Base-by-base conservation (phyloP, 2,888 invertebrate species). In the Lasioglossum lativentre region DNA sequence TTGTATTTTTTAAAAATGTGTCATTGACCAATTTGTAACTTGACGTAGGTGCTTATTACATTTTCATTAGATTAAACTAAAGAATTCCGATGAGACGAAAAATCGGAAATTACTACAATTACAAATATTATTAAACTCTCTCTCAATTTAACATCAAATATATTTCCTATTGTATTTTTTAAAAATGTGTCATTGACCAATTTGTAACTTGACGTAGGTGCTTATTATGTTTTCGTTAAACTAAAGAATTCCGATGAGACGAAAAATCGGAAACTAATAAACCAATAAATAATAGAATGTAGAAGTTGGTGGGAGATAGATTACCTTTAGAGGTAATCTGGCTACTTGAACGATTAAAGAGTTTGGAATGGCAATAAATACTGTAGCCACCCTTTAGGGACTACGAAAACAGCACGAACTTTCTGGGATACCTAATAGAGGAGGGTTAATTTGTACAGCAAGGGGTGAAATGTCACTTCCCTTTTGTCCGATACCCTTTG, bases 391-490 rank as follows among this genome's bases (percentile, higher is more conserved):
- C 34, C 2, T 34, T 23, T 19, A 3, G 66, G 8, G 19, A 19
- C 34, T 66, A 19, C 66, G 66, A 66, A 34, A 66, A 66, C 66
- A 66, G 66, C 66, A 34, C 66, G 66, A 34, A 45, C 71, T 72
- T 40, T 38, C 42, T 12, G 42, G 71, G 71, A 66, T 66, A 66
- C 66, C 66, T 34, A 66, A 30, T 66, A 19, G 66, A 19, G 34
- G 34, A 27, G 66, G 34, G 66, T 66, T 66, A 66, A 66, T 66
- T 66, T 66, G 66, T 34, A 66, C 66, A 66, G 30, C 19, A 66
- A 66, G 66, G 34, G 66, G 66, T 66, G 66, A 66, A 66, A 66
- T 34, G 66, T 66, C 66, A 66, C 66, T 66, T 66, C 19, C 66
- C 66, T 66, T 34, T 66, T 66, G 34, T 66, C 66, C 34, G 66